Evolutionary conservation across 2,113 vertebrate genomes (phyloP), one percentile per base, ranked within the genome.

Genomic region (Dunckerocampus dactyliophorus): DNA sequence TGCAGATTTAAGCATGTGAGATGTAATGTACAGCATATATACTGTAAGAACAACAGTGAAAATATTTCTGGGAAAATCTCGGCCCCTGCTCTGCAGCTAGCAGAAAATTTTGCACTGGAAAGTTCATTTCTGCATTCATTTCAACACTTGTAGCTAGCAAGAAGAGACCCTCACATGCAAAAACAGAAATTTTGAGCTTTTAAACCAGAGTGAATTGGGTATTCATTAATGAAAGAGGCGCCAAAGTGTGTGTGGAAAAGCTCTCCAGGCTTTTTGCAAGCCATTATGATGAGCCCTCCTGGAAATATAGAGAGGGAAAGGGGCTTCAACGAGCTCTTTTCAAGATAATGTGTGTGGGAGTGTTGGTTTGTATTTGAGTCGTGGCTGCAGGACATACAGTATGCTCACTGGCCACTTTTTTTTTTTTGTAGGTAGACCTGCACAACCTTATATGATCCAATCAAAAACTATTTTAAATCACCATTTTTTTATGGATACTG

Each of bases 201-300:
- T 58, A 56, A 72, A 68, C 28, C 17, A 53, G 63, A 47, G 20
- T 20, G 72, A 71, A 63, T 60, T 70, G 8, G 52, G 34, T 62
- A 62, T 71, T 72, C 49, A 34, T 72, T 72, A 65, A 63, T 69
- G 67, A 67, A 72, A 71, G 61, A 63, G 75, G n/a, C 17, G 2
- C 59, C 71, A 4, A 17, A 80, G 82, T 67, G 72, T 65, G 20
- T 61, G 73, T 24, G 37, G 59, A 76, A 64, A 71, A 64, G 79
- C 79, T 80, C 74, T 74, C 47, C 0, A 13, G 52, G 59, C 72
- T 47, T 46, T 43, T 42, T 72, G 72, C 47, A 17, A 43, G 67
- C 77, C 77, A 79, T 77, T 72, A 76, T 21, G 43, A 49, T 20
- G 65, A 74, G 75, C 51, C 52, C 69, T 69, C 47, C 62, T 67